phyloP scores from a whole-genome alignment of 2,888 invertebrate species.

The Tachina fera region DNA sequence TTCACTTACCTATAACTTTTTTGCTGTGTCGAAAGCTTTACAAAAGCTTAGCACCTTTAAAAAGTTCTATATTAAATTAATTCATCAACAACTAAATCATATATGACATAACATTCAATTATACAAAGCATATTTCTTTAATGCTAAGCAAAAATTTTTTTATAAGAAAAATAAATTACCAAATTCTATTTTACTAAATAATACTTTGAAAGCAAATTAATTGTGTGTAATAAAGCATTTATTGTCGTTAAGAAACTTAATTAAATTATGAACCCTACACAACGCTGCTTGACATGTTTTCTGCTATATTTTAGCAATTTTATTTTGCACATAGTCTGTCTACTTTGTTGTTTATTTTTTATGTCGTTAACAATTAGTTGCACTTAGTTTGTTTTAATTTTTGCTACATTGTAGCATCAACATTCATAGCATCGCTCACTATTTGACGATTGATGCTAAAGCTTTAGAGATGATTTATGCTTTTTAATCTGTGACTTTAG shows the following conservation, averaged over 20 bases:
- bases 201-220: conserved; percentile 27
- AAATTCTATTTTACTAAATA: neutral
- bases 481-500: conserved; percentile 25
- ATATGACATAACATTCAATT: too few species aligned
- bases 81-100: too few species aligned
- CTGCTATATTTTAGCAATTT: neutral
- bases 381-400: conserved; percentile 17
- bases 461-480: conserved; percentile 20
- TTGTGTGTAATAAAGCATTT: conserved; percentile 6
- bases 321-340: neutral
- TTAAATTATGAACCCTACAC: conserved; percentile 14
- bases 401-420: neutral
- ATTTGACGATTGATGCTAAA: conserved; percentile 15
- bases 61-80: too few species aligned
- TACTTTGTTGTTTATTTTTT: conserved; percentile 1
- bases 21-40: too few species aligned
- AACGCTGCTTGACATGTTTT: neutral
- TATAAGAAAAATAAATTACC: too few species aligned
- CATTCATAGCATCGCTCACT: neutral
- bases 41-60: too few species aligned
- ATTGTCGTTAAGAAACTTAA: neutral
- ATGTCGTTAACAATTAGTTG: conserved; percentile 39
- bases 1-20: too few species aligned
- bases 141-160: too few species aligned
- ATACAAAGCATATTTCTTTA: too few species aligned